Percentiles rank a stretch among this genome's conserved stretches.
Conservation (phyloP, 2,888 invertebrate species). For the Tetropium fuscum region DNA sequence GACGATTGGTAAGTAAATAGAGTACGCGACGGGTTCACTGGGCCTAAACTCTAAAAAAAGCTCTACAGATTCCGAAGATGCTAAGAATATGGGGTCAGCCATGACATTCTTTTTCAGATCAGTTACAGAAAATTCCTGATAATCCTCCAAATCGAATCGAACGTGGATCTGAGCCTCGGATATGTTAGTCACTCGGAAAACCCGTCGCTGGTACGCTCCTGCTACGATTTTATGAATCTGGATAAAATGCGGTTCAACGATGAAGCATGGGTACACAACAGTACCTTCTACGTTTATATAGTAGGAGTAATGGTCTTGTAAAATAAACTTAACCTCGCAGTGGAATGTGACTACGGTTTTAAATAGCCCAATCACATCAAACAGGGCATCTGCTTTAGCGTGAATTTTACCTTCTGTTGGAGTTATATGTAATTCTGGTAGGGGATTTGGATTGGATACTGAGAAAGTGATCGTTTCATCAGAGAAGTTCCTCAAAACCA, state of each 20-base stretch:
- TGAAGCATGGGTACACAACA: constrained; percentile 68
- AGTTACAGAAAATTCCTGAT: constrained; percentile 60
- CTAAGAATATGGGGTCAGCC: constrained; percentile 44
- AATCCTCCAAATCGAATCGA: constrained; percentile 57
- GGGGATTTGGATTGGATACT: constrained; percentile 45
- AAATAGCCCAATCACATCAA: constrained; percentile 47
- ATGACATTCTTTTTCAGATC: constrained; percentile 41
- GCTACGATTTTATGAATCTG: constrained; percentile 66
- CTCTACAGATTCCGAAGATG: constrained; percentile 50
- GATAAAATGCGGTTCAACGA: constrained; percentile 68
- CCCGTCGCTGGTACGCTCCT: constrained; percentile 54
- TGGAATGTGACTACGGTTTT: constrained; percentile 41
- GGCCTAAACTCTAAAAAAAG: constrained; percentile 65
- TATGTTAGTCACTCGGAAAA: constrained; percentile 57
- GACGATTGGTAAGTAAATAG: constrained; percentile 71
- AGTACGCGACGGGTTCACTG: constrained; percentile 66
- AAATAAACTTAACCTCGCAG: constrained; percentile 30
- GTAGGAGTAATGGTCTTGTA: constrained; percentile 59
- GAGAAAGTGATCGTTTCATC: constrained; percentile 42
- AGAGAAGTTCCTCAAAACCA: constrained; percentile 48
- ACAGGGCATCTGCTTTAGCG: constrained; percentile 44
- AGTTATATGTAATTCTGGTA: constrained; percentile 44
- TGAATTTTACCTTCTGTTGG: constrained; percentile 50
- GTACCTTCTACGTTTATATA: constrained; percentile 66
- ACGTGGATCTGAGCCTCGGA: constrained; percentile 52